Evolutionary conservation across 2,113 vertebrate genomes (phyloP), one percentile per base, ranked within the genome.

Genomic region (Mustela lutreola): DNA sequence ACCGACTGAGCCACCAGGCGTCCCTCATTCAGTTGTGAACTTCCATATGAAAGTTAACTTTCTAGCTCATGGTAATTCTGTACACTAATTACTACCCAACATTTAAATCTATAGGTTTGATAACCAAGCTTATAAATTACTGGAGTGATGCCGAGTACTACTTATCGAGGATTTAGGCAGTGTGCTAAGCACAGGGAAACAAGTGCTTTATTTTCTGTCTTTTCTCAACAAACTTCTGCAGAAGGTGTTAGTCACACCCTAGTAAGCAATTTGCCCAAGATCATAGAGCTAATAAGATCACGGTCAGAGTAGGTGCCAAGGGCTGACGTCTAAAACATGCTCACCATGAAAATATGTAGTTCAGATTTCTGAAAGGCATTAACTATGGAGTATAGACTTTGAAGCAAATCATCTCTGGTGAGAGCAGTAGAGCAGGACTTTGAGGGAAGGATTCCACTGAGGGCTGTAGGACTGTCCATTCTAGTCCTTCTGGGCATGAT

Each of bases 41-140:
- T 65, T 33, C 26, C 10, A 31, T 33, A 48, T 36, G 7, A 9
- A 83, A 0, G 39, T 11, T 45, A 73, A 45, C 12, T 95, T 70
- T 87, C 56, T 24, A 76, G 39, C 1, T 28, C 18, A 9, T 33
- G 65, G 14, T 62, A 63, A 88, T 88, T 45, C 73, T 73, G 11
- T 93, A 71, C 45, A 33, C 33, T 58, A 70, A 39, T n/a, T 60
- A 63, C 21, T 56, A 56, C 7, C 50, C 53, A n/a, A 15, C 4
- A 36, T 45, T 28, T 93, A 42, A 96, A 67, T 91, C 28, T 80
- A 67, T 58, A 53, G 11, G 39, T 89, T 91, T 96, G 19, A 36
- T 45, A 93, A 80, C 21, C 78, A 87, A 75, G 15, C 16, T 33
- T 79, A 56, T 90, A 39, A 39, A 45, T 53, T 36, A 76, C 4